Evolutionary conservation across 2,888 invertebrate genomes (phyloP).

Genomic region (Mantis religiosa): DNA sequence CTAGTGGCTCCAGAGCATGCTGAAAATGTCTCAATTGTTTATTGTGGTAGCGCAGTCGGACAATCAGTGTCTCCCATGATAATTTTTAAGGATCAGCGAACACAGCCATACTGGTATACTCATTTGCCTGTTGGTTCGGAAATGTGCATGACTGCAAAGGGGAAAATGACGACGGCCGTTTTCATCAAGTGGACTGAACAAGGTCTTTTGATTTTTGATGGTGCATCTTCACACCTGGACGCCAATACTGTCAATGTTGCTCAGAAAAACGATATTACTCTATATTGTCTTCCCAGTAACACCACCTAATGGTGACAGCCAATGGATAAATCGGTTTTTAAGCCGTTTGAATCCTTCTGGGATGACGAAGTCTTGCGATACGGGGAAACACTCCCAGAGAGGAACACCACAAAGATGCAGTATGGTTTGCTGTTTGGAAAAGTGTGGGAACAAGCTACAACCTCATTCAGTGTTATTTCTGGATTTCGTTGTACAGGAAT

Average conservation of each 20-base stretch:
- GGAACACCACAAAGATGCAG: too few relatives aligned
- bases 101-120: background rate
- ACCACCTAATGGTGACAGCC: too few relatives aligned
- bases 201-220: slow-evolving; percentile 37
- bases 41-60: slow-evolving; percentile 39
- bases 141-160: slow-evolving; percentile 36
- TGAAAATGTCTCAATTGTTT: slow-evolving; percentile 39
- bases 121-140: slow-evolving; percentile 34
- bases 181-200: slow-evolving; percentile 35
- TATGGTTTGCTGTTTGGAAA: too few relatives aligned
- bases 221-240: slow-evolving; percentile 35
- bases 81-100: slow-evolving; percentile 34
- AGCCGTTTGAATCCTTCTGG: too few relatives aligned
- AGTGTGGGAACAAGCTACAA: slow-evolving; percentile 25
- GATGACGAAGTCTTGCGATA: too few relatives aligned
- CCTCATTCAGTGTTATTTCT: background rate
- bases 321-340: too few relatives aligned
- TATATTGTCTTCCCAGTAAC: too few relatives aligned
- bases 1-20: slow-evolving; percentile 38
- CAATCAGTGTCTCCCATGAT: slow-evolving; percentile 37
- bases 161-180: slow-evolving; percentile 35
- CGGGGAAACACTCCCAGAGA: too few relatives aligned
- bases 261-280: too few relatives aligned
- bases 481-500: slow-evolving; percentile 33
- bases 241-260: too few relatives aligned